A percentile compares a stretch with the other conserved stretches of the same genome.
phyloP scores from a whole-genome alignment of 2,797 vertebrate species.

The Crocidura indochinensis region DNA sequence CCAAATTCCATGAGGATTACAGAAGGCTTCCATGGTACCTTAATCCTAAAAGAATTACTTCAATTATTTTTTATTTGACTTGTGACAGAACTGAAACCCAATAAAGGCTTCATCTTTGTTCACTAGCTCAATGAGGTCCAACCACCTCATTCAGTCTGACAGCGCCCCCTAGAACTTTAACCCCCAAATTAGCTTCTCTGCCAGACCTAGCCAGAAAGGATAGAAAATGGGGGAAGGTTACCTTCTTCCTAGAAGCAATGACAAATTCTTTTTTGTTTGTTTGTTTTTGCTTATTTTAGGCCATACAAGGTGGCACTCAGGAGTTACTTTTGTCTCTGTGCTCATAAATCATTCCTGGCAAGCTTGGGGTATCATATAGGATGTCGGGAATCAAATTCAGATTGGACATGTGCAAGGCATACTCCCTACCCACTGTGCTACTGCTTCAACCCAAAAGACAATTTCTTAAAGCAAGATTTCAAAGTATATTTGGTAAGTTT shows the following conservation, averaged over 20 bases:
- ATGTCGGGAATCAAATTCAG: too few relatives aligned
- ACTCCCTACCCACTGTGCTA: too few relatives aligned
- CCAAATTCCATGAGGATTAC: neutral
- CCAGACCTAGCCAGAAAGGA: neutral
- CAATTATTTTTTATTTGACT: conserved; percentile 1
- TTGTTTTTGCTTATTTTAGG: too few relatives aligned
- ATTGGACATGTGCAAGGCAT: too few relatives aligned
- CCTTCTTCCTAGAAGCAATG: conserved; percentile 5
- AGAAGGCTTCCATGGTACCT: neutral
- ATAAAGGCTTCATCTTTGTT: neutral
- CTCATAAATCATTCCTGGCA: too few relatives aligned
- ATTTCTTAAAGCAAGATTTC: conserved; percentile 31
- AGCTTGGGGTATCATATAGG: too few relatives aligned
- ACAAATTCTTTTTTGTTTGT: neutral
- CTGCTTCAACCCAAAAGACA: neutral
- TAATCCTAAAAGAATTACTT: neutral
- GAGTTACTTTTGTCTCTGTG: too few relatives aligned
- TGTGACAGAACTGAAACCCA: conserved; percentile 14
- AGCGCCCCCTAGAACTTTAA: neutral
- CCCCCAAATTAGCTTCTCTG: neutral
- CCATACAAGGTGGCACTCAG: too few relatives aligned
- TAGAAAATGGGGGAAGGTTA: neutral
- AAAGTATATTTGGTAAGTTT: neutral
- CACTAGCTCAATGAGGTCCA: neutral
- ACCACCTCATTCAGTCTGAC: neutral